A percentile compares a stretch with the other conserved stretches of the same genome.
phyloP scores from a whole-genome alignment of 2,888 invertebrate genomes.

The Melolontha melolontha region DNA sequence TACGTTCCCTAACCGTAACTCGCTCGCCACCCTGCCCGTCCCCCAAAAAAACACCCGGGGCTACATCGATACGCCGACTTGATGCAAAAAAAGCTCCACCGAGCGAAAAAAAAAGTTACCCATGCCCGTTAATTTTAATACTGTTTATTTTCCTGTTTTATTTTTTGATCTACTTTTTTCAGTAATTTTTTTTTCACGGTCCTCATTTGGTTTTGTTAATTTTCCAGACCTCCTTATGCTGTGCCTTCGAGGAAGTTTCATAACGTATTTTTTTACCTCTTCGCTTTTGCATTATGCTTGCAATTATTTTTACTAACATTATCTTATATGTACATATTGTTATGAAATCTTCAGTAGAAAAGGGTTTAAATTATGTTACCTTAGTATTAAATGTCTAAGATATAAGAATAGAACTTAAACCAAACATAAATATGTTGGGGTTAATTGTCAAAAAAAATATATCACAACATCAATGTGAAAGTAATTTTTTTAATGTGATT shows the following conservation, averaged over 20 bases:
- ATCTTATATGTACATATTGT: too few relatives aligned
- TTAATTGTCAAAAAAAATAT: too few relatives aligned
- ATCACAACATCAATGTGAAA: too few relatives aligned
- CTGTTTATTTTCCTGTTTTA: constrained; percentile 53
- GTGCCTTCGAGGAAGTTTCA: constrained; percentile 9
- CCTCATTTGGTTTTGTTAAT: constrained; percentile 51
- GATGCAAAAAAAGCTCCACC: constrained; percentile 54
- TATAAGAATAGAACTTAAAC: too few relatives aligned
- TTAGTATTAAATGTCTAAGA: too few relatives aligned
- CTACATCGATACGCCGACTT: constrained; percentile 58
- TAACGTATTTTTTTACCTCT: background rate
- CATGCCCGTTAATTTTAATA: constrained; percentile 54
- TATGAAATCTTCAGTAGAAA: too few relatives aligned
- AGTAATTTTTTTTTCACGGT: constrained; percentile 51
- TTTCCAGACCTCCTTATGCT: constrained; percentile 42
- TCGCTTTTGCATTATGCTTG: background rate
- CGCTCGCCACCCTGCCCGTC: constrained; percentile 48
- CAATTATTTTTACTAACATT: too few relatives aligned
- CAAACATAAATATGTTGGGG: too few relatives aligned
- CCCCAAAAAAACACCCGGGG: constrained; percentile 54
- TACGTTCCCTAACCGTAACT: constrained; percentile 55
- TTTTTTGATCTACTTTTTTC: constrained; percentile 53
- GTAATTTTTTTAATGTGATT: too few relatives aligned
- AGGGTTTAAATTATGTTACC: too few relatives aligned
- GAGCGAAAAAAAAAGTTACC: constrained; percentile 25